Conservation (phyloP, 2,113 vertebrate species). For the Calypte anna region DNA sequence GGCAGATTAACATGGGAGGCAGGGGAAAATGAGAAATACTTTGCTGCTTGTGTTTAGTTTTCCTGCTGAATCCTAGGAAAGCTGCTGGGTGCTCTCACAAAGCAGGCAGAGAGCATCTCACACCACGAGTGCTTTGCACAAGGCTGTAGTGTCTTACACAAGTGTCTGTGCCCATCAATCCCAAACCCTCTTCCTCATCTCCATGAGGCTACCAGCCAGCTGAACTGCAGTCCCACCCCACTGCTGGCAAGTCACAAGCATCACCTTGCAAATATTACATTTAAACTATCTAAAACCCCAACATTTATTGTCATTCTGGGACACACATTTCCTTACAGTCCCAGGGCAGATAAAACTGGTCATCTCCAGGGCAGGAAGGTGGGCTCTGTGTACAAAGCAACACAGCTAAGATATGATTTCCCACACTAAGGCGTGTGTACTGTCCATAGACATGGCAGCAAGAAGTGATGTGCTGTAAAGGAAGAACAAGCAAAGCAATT, state of each 20-base stretch:
- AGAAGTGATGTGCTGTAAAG: neutral
- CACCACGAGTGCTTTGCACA: neutral
- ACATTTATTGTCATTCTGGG: neutral
- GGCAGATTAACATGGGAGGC: neutral
- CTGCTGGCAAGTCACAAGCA: neutral
- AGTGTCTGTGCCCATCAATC: neutral
- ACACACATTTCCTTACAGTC: neutral
- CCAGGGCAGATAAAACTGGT: neutral
- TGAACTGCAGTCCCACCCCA: neutral
- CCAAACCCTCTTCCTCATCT: neutral
- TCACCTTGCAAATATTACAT: fast-evolving
- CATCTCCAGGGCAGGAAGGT: neutral
- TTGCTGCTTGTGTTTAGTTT: neutral
- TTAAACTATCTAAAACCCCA: neutral
- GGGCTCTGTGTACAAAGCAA: neutral
- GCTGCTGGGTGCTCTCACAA: neutral
- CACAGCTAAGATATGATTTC: neutral
- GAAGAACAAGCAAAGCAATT: neutral
- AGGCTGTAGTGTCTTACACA: neutral
- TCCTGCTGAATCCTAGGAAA: neutral
- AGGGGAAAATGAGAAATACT: neutral
- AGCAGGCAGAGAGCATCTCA: neutral
- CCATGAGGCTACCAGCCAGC: neutral
- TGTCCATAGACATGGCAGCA: fast-evolving
- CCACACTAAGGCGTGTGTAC: fast-evolving